phyloP scores from a whole-genome alignment of 2,113 vertebrate genomes.

The Rhizomys pruinosus region DNA sequence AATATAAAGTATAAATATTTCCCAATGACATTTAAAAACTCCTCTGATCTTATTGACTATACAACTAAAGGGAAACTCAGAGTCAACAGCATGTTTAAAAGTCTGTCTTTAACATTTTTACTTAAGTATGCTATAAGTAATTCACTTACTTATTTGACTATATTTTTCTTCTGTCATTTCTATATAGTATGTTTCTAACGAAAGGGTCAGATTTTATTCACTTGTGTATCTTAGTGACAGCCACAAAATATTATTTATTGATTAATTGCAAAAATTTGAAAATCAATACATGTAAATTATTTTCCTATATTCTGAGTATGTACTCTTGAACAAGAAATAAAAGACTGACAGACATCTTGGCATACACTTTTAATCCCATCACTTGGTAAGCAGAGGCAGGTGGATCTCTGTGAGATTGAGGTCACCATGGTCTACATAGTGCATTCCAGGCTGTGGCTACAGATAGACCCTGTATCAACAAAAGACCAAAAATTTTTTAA shows the following conservation, averaged over 20 bases:
- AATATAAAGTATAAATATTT: neutral
- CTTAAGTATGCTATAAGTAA: neutral
- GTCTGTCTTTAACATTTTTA: neutral
- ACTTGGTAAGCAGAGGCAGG: no score
- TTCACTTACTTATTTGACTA: neutral
- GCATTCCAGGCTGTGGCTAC: no score
- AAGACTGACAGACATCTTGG: no score
- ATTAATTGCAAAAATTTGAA: neutral
- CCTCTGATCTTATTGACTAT: neutral
- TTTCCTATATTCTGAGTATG: neutral
- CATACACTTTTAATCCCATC: no score
- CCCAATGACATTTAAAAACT: neutral
- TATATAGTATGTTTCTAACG: neutral
- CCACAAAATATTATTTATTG: neutral
- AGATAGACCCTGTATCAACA: no score
- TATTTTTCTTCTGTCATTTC: neutral
- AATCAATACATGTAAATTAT: neutral
- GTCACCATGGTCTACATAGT: no score
- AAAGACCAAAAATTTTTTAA: no score
- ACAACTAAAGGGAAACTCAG: neutral
- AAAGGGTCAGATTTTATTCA: neutral
- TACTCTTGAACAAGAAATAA: slow-evolving; percentile 30
- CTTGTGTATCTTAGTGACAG: neutral
- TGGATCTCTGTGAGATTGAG: no score
- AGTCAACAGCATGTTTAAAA: neutral